These are phyloP conservation scores for Meriones psammophilus DNA, from an alignment of 2,797 vertebrate genomes.

Conservation along the genomic window DNA sequence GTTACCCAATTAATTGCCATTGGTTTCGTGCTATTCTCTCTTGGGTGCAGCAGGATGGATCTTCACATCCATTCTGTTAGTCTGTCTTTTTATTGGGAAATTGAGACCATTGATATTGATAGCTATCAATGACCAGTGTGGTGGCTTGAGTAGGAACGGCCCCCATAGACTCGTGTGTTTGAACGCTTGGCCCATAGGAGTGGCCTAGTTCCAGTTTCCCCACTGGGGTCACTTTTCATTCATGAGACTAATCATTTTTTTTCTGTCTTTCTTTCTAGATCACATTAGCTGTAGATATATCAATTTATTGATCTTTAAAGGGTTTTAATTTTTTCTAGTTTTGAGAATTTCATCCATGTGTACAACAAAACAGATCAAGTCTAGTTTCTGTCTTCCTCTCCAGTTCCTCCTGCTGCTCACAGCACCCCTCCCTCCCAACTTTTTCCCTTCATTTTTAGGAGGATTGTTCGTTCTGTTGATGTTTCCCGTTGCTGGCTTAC, in stretches of 20 bases:
- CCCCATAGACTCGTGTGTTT: too few species aligned
- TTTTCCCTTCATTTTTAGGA: neutral
- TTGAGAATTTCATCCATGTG: neutral
- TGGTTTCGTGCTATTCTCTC: neutral
- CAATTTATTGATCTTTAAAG: constrained; percentile 13
- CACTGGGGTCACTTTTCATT: neutral
- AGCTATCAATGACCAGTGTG: too few species aligned
- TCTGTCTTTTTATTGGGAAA: too few species aligned
- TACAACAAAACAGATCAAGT: neutral
- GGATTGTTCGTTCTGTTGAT: neutral
- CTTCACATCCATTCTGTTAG: too few species aligned
- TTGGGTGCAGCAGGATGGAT: neutral
- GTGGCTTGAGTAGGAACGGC: too few species aligned
- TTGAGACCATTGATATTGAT: too few species aligned
- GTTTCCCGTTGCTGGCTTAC: neutral
- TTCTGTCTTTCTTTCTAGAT: constrained; percentile 35
- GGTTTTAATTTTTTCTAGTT: neutral
- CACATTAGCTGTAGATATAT: neutral
- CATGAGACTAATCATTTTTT: constrained; percentile 9
- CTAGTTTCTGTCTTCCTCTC: neutral
- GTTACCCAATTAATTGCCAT: neutral
- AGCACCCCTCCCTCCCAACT: neutral
- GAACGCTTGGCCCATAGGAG: too few species aligned
- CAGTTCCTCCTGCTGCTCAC: neutral
- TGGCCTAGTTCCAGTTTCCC: neutral